Evolutionary conservation across 2,113 vertebrate genomes (phyloP).

Genomic region (Piprites chloris): DNA sequence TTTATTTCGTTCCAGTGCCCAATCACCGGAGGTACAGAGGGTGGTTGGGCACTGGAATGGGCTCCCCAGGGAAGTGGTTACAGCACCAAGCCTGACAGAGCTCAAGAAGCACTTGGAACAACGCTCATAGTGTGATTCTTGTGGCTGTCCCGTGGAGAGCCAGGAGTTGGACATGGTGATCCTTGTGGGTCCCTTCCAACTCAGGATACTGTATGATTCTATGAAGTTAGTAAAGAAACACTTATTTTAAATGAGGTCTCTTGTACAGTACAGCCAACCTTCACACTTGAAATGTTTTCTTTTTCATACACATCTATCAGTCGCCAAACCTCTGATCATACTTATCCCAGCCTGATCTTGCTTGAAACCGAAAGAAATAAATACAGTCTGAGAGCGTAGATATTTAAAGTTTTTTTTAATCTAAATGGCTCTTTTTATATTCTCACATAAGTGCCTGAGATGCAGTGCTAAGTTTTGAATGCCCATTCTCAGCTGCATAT

Average conservation of each 20-base stretch:
- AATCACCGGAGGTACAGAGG: neutral
- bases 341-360: neutral
- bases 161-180: neutral
- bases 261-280: neutral
- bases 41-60: neutral
- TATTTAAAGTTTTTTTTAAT: neutral
- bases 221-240: neutral
- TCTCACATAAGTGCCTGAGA: neutral
- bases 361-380: neutral
- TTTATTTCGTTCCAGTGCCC: neutral
- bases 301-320: rapidly evolving
- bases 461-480: neutral
- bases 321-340: neutral
- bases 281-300: neutral
- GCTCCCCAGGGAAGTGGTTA: neutral
- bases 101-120: no score
- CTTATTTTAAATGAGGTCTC: neutral
- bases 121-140: neutral
- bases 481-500: rapidly evolving
- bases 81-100: neutral
- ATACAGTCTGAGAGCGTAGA: neutral
- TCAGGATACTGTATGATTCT: neutral
- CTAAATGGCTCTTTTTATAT: neutral
- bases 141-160: neutral
- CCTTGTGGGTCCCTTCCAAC: neutral